Conservation (phyloP, 2,888 invertebrate species). For the Hesperia comma region DNA sequence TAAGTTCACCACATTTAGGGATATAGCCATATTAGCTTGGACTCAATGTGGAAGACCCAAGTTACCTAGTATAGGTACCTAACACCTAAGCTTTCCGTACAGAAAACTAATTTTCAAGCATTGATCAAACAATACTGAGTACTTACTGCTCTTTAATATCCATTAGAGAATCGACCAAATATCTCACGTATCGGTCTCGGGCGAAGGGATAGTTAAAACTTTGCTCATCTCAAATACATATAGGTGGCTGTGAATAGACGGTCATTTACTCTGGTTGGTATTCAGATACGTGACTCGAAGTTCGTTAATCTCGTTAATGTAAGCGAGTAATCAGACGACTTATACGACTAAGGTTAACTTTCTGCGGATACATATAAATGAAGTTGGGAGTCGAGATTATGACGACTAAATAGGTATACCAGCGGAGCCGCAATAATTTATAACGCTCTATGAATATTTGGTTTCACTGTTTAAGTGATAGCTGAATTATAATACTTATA, state of each 20-base stretch:
- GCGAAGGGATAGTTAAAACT: slow-evolving; percentile 7
- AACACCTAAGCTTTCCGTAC: too few species aligned
- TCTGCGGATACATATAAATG: neutral
- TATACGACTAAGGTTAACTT: neutral
- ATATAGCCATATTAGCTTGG: too few species aligned
- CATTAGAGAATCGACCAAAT: neutral
- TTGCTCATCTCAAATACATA: slow-evolving; percentile 1
- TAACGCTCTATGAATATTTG: too few species aligned
- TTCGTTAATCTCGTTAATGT: slow-evolving; percentile 8
- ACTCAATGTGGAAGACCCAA: too few species aligned
- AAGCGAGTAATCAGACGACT: neutral
- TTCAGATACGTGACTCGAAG: slow-evolving; percentile 11
- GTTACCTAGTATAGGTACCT: too few species aligned
- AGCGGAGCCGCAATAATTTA: too few species aligned
- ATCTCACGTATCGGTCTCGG: neutral
- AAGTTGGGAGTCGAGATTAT: neutral
- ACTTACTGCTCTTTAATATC: neutral
- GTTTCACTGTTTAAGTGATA: too few species aligned
- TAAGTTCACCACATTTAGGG: too few species aligned
- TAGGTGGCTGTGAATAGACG: slow-evolving; percentile 2
- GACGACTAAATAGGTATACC: neutral
- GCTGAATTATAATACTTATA: too few species aligned
- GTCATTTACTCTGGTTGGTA: slow-evolving; percentile 1
- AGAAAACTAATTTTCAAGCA: neutral
- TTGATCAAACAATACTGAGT: neutral